A percentile compares a stretch with the other conserved stretches of the same genome.
Evolutionary conservation across 2,113 vertebrate species (phyloP).

Genomic region (Morphnarchus princeps): DNA sequence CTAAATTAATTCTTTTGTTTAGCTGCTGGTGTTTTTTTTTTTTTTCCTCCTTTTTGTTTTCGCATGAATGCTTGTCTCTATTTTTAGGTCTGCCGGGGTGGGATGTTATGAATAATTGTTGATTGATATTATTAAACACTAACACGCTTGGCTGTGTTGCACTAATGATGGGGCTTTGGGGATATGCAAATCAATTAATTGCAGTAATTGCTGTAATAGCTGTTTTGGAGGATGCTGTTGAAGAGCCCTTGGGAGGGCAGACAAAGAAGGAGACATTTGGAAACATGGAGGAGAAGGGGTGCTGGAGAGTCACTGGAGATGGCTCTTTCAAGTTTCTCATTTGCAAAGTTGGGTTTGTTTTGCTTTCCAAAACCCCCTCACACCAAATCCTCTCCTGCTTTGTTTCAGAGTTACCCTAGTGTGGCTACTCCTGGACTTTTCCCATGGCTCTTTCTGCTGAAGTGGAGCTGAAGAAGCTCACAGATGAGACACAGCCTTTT

Average conservation of each 20-base stretch:
- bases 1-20: constrained; percentile 62
- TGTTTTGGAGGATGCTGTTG: constrained; percentile 30
- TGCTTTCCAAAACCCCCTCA: not conserved
- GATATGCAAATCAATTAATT: constrained; percentile 65
- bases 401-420: not conserved
- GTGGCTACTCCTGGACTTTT: not conserved
- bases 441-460: not conserved
- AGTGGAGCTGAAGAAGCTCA: not conserved
- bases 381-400: not conserved
- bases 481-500: not conserved
- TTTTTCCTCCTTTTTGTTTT: constrained; percentile 13
- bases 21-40: not conserved
- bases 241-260: not conserved
- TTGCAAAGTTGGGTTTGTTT: not conserved
- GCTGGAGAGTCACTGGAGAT: not conserved
- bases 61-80: constrained; percentile 36
- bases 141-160: constrained; percentile 57
- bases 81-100: constrained; percentile 34
- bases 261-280: not conserved
- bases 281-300: not conserved
- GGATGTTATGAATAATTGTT: constrained; percentile 57
- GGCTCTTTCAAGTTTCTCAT: not conserved
- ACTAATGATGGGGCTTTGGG: constrained; percentile 56
- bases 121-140: constrained; percentile 56
- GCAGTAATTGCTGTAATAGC: constrained; percentile 36